Conservation (phyloP, 2,113 vertebrate genomes). For the Thamnaconus septentrionalis region DNA sequence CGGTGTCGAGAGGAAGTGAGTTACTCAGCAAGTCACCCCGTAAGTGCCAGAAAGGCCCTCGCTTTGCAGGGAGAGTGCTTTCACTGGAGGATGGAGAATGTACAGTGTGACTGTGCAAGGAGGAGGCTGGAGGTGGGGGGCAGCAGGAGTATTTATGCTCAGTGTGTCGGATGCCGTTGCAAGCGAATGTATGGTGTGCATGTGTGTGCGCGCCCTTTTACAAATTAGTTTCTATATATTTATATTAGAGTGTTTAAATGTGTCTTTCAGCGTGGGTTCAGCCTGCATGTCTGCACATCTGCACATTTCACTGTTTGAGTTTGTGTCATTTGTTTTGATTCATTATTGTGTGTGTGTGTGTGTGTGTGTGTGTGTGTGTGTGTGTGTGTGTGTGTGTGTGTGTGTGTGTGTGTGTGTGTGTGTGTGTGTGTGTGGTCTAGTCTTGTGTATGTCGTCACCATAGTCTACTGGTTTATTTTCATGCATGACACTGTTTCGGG, state of each 20-base stretch:
- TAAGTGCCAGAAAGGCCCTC: background rate
- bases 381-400: constrained; percentile 18
- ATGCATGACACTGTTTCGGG: constrained; percentile 25
- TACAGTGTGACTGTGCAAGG: too few relatives aligned
- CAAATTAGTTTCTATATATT: constrained; percentile 14
- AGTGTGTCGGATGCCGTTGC: too few relatives aligned
- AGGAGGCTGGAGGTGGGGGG: too few relatives aligned
- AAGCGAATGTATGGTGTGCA: too few relatives aligned
- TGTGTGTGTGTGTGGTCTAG: constrained; percentile 30
- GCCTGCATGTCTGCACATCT: constrained; percentile 41
- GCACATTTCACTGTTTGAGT: constrained; percentile 48
- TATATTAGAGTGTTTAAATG: constrained; percentile 10
- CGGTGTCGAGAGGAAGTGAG: constrained; percentile 11
- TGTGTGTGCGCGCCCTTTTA: background rate
- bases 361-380: constrained; percentile 17
- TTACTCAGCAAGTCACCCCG: background rate
- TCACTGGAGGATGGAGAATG: constrained; percentile 1
- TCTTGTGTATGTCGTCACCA: constrained; percentile 40
- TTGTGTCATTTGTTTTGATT: constrained; percentile 43
- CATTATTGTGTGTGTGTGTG: constrained; percentile 13
- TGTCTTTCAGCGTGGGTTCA: constrained; percentile 42
- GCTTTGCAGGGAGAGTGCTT: constrained; percentile 4
- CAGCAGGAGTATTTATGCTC: too few relatives aligned
- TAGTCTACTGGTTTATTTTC: constrained; percentile 57
- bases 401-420: constrained; percentile 9